Evolutionary conservation across 2,797 vertebrate species (phyloP).

Genomic region (Amniataba percoides): DNA sequence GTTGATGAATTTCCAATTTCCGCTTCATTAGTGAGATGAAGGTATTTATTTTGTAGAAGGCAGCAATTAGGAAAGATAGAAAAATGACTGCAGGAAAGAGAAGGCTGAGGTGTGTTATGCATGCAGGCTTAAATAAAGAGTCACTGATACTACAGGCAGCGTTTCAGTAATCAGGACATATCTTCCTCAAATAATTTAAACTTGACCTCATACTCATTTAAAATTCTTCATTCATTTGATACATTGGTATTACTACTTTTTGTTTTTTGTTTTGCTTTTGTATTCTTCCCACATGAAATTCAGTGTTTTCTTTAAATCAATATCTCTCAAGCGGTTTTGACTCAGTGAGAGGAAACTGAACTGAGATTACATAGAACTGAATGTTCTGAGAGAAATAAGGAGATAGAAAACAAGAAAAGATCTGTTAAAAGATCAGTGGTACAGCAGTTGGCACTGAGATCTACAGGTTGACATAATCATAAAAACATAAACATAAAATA

Average conservation of each 20-base stretch:
- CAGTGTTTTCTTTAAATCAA: neutral
- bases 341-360: neutral
- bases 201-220: neutral
- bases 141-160: neutral
- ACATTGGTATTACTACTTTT: neutral
- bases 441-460: neutral
- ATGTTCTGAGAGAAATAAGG: too few species aligned
- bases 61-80: neutral
- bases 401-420: neutral
- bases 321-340: neutral
- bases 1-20: constrained; percentile 12
- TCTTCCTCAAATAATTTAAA: neutral
- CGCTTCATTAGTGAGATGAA: constrained; percentile 8
- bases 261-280: neutral
- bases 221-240: neutral
- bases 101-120: constrained; percentile 4
- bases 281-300: neutral
- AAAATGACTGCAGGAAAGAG: neutral
- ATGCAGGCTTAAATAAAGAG: constrained; percentile 35
- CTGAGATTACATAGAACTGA: neutral
- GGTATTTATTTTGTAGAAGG: neutral
- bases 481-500: too few species aligned
- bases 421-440: neutral
- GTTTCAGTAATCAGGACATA: neutral
- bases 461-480: neutral